A percentile compares a stretch with the other conserved stretches of the same genome.
phyloP scores from a whole-genome alignment of 2,888 invertebrate genomes.

The Rhamnusium bicolor region DNA sequence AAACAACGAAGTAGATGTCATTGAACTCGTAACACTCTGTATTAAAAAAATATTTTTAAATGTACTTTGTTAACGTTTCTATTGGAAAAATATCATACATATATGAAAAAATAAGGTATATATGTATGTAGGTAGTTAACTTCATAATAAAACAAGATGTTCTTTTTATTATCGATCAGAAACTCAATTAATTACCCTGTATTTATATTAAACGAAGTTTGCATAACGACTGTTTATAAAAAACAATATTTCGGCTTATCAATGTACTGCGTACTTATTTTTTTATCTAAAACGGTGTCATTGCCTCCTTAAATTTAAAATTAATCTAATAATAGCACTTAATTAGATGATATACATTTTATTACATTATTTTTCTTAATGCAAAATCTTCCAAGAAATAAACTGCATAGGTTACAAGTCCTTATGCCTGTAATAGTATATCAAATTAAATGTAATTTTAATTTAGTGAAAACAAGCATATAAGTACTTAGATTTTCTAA shows the following conservation, averaged over 20 bases:
- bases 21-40: constrained; percentile 33
- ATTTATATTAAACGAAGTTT: background rate
- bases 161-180: background rate
- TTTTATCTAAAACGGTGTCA: constrained; percentile 31
- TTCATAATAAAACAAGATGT: background rate
- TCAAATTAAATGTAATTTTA: too few species aligned
- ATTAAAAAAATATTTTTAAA: background rate
- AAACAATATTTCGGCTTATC: constrained; percentile 11
- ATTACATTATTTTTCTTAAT: background rate
- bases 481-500: too few species aligned
- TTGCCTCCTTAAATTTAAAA: constrained; percentile 21
- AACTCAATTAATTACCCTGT: background rate
- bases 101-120: background rate
- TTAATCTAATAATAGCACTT: constrained; percentile 18
- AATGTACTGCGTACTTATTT: constrained; percentile 31
- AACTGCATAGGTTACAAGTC: background rate
- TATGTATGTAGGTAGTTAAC: too few species aligned
- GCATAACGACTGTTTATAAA: background rate
- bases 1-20: constrained; percentile 24
- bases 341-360: constrained; percentile 31
- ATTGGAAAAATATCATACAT: background rate
- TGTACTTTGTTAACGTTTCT: background rate
- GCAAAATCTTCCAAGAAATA: background rate
- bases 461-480: too few species aligned
- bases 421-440: too few species aligned